Evolutionary conservation across 2,113 vertebrate species (phyloP), one percentile per base, ranked within the genome.

Genomic region (Scolopax mira): DNA sequence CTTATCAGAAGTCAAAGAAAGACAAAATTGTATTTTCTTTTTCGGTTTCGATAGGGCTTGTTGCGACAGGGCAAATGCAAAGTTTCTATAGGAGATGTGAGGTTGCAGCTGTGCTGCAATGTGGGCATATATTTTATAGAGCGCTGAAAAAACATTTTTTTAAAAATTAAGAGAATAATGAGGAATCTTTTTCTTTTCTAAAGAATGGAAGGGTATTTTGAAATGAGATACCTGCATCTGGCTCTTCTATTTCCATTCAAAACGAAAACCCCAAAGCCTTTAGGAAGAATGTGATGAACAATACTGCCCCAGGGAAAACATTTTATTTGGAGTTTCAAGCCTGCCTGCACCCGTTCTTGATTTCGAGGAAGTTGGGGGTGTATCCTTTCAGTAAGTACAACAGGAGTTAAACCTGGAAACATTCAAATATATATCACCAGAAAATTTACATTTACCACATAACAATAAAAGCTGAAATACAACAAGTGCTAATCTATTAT

Each of bases 171-270:
- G 21, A 78, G 16, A 82, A 52, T 35, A 58, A 82, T 23, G 17
- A 72, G 66, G 46, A 51, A 67, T 42, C 18, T 64, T 54, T 65
- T 80, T 54, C 14, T 55, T 41, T 75, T 31, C 62, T 75, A 61
- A 94, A 79, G 46, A 95, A 79, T 44, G 27, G 62, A 87, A 82
- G 71, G 13, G 7, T 82, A 79, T 88, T 94, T 94, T 87, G 82
- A 89, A 94, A 94, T 82, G 18, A 85, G 62, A 82, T 90, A 95
- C 74, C 79, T 94, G 70, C 78, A 94, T 89, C 93, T 91, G 80
- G 51, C 48, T 91, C 66, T 82, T 79, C 48, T 79, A 69, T 75
- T 91, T 85, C 71, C 67, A 85, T 79, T 93, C 44, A 88, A 79
- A 93, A 93, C 3, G 3, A 84, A 96, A 91, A 75, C 30, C 35